Evolutionary conservation across 2,797 vertebrate genomes (phyloP).

Genomic region (Poecilia wingei): DNA sequence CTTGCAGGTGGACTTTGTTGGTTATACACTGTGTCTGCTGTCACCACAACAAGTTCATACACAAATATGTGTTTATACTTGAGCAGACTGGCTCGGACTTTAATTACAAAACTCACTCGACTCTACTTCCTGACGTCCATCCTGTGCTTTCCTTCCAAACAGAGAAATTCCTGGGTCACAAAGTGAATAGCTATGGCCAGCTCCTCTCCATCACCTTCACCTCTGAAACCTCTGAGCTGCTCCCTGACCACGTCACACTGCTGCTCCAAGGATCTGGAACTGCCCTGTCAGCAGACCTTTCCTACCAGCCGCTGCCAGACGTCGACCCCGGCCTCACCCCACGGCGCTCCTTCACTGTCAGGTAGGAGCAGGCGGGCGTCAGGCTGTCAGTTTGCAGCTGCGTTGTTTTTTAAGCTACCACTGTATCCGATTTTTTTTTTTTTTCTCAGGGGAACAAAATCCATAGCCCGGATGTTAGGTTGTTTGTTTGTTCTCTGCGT

Average conservation of each 20-base stretch:
- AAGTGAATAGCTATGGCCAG: conserved; percentile 87
- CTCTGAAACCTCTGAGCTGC: conserved; percentile 60
- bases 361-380: conserved; percentile 69
- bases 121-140: conserved; percentile 36
- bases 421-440: conserved; percentile 2
- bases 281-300: conserved; percentile 66
- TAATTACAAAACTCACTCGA: conserved; percentile 12
- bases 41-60: conserved; percentile 4
- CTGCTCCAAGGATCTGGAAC: conserved; percentile 83
- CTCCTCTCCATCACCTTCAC: conserved; percentile 83
- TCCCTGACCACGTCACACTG: conserved; percentile 71
- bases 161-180: conserved; percentile 89
- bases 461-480: conserved; percentile 14
- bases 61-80: conserved; percentile 3
- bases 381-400: conserved; percentile 22
- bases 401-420: conserved; percentile 9
- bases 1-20: neutral
- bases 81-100: neutral
- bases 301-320: conserved; percentile 23
- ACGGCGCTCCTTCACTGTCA: conserved; percentile 77
- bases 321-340: conserved; percentile 30
- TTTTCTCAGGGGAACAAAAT: conserved; percentile 30
- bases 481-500: conserved; percentile 35
- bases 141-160: conserved; percentile 24
- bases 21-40: neutral